Evolutionary conservation across 2,888 invertebrate species (phyloP), one percentile per base, ranked within the genome.

Genomic region (Allacma fusca): DNA sequence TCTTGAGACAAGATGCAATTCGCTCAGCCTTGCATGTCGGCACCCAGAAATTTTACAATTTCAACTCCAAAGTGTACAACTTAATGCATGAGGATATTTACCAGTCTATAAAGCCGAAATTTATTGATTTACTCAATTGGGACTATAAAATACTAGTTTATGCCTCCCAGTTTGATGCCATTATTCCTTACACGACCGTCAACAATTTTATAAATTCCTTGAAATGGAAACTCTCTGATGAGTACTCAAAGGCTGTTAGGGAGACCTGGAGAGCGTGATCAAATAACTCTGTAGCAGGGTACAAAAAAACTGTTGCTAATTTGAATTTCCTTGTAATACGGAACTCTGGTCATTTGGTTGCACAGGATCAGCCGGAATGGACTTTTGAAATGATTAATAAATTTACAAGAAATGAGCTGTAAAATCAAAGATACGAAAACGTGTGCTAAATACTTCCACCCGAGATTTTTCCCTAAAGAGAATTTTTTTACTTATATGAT

Each of bases 131-230:
- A 0, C 85, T 94, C 0, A 75, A 82, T 44, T 59, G 75, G 0
- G 79, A 91, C 83, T 93, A 92, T 85, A 88, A 89, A 86, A 91
- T 95, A 23, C 89, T 96, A 69, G 89, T 96, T 78, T 97, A 96
- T 86, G 95, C 92, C 85, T 97, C 97, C 0, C 96, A 97, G 85
- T 86, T 97, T 80, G 97, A 97, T 86, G 92, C 97, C 16, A 94
- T 96, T 79, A 94, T 96, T 0, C 94, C 95, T 0, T 94, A 95
- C 87, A 94, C 95, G 0, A 86, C 94, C 67, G 95, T 96, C 0
- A 89, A 92, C 26, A 93, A 92, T 85, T 95, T 93, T 86, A 87
- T 97, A 29, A 88, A 90, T 81, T 89, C 91, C 73, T 88, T 95
- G 0, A 89, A 91, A 64, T 95, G 94, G 88, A 89, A 88, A n/a